Evolutionary conservation across 2,113 vertebrate species (phyloP), one percentile per base, ranked within the genome.

Genomic region (Nesogale talazaci): DNA sequence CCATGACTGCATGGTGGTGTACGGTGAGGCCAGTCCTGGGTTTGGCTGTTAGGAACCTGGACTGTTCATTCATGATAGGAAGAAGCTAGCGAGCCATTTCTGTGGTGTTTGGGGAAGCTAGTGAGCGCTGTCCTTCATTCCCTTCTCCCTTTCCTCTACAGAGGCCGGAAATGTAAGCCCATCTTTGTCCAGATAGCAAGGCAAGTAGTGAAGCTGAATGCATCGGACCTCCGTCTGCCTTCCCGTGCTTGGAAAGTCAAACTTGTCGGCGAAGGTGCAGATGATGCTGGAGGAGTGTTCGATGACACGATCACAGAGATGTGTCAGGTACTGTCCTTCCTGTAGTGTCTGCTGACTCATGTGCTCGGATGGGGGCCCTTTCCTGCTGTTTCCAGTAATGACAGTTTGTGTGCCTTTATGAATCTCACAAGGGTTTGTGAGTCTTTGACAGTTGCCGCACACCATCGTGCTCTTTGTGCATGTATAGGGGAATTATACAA

Each of bases 271-370:
- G 98, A 99, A 97, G 98, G 98, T 46, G 98, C 98, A 7, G 98
- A 99, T 94, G 98, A 99, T 17, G 98, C 98, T 0, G 98, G 98
- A 22, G 98, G 98, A n/a, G 98, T 99, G 75, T 99, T 99, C 90
- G 98, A 99, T 94, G 98, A 99, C 96, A 99, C 98, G 3, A 99
- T 99, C 83, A 99, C 98, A 59, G 98, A 99, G 93, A 99, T 99
- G 98, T 99, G 98, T 97, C 98, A 99, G 98, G 98, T 99, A 96
- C 63, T 52, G 9, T 12, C 10, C 3, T 81, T 23, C n/a, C 1
- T 76, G 56, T 2, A 20, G 9, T 63, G 40, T 79, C 31, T 22
- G 52, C 76, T 84, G 15, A 79, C 76, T 17, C n/a, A 29, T 61
- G 52, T 36, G 1, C 52, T 76, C 6, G 3, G 27, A 1, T 42